Percentiles rank a stretch among this genome's conserved stretches.
These are phyloP conservation scores for Neolamprologus kungweensis DNA, from an alignment of 2,113 vertebrate species.

Conservation along the genomic window DNA sequence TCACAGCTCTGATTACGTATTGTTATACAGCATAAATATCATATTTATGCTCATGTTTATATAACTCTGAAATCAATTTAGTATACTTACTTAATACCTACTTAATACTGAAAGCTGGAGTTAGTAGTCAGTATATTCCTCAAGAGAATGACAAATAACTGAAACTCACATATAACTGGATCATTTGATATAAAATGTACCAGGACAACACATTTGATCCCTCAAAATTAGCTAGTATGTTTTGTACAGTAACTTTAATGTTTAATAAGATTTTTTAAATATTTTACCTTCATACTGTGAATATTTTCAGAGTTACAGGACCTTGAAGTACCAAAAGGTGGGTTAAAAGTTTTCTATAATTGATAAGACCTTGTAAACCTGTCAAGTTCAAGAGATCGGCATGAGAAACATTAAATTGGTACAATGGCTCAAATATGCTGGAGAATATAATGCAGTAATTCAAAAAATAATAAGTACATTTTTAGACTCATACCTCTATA, in stretches of 20 bases:
- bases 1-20: accelerated
- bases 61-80: not conserved
- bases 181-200: not conserved
- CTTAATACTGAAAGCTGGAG: not conserved
- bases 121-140: not conserved
- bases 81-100: not conserved
- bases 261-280: not conserved
- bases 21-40: not conserved
- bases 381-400: accelerated
- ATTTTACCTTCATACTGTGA: not conserved
- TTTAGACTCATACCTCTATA: not conserved
- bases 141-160: not conserved
- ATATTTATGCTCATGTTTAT: not conserved
- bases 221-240: not conserved
- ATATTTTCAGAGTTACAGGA: not conserved
- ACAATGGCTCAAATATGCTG: not conserved
- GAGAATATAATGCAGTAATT: not conserved
- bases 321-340: not conserved
- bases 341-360: not conserved
- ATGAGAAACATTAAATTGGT: not conserved
- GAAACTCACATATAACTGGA: not conserved
- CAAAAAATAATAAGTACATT: accelerated
- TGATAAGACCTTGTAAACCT: not conserved
- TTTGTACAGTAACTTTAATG: not conserved
- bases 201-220: not conserved